These are phyloP conservation scores for Scaptomyza pallida DNA, from an alignment of 1,140 invertebrate species.

Conservation along the genomic window DNA sequence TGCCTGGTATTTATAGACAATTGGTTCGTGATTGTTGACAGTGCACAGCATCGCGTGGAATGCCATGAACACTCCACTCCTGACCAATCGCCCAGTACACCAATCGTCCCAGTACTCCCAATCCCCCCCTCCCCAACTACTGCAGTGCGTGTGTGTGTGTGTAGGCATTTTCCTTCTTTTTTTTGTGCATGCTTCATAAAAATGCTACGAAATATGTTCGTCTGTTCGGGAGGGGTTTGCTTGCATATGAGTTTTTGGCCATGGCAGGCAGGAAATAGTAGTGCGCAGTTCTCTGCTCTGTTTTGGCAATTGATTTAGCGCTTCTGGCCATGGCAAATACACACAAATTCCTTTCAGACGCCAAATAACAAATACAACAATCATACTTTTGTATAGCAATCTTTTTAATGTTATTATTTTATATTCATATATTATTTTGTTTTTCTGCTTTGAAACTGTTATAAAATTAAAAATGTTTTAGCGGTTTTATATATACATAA, in stretches of 20 bases:
- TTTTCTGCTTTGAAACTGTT: not conserved
- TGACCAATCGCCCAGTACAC: constrained; percentile 22
- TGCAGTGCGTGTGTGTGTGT: constrained; percentile 46
- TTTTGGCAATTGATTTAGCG: constrained; percentile 70
- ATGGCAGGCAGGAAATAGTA: constrained; percentile 66
- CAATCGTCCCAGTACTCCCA: constrained; percentile 10
- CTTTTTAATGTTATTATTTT: not conserved
- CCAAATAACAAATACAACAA: constrained; percentile 1
- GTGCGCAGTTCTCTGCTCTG: constrained; percentile 51
- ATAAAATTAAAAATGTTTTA: too few species aligned
- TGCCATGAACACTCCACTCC: constrained; percentile 42
- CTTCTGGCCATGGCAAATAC: constrained; percentile 32
- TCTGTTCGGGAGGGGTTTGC: not conserved
- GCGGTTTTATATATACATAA: too few species aligned
- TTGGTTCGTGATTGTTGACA: constrained; percentile 83
- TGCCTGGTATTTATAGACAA: constrained; percentile 81
- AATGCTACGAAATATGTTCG: constrained; percentile 69
- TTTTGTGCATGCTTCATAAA: constrained; percentile 77
- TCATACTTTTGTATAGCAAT: not conserved
- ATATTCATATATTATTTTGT: not conserved
- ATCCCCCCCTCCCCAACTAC: too few species aligned
- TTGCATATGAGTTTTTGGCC: constrained; percentile 39
- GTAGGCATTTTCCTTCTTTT: constrained; percentile 65
- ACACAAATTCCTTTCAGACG: constrained; percentile 30
- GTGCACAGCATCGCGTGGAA: constrained; percentile 59